A percentile compares a stretch with the other conserved stretches of the same genome.
Evolutionary conservation across 2,113 vertebrate genomes (phyloP).

Genomic region (Pimephales promelas): DNA sequence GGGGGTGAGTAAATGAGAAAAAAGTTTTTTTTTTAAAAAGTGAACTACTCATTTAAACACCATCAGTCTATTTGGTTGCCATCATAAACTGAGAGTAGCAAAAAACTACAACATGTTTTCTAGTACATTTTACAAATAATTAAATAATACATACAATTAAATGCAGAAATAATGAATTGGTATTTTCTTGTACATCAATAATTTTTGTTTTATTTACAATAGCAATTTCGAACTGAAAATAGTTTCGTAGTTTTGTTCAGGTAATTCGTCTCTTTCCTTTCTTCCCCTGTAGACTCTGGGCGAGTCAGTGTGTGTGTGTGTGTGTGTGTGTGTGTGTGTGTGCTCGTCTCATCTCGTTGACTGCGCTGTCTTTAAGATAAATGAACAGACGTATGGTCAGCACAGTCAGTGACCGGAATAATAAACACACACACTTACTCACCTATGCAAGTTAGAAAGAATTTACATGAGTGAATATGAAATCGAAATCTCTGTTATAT

Average conservation of each 20-base stretch:
- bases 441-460: background rate
- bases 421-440: background rate
- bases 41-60: no score
- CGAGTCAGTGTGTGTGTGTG: background rate
- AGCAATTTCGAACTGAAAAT: no score
- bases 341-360: slow-evolving; percentile 53
- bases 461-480: background rate
- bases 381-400: slow-evolving; percentile 30
- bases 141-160: no score
- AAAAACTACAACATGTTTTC: no score
- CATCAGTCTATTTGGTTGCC: no score
- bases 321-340: background rate
- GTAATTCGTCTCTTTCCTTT: background rate
- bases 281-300: slow-evolving; percentile 32
- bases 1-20: no score
- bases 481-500: background rate
- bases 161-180: no score
- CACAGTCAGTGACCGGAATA: background rate
- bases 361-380: slow-evolving; percentile 19
- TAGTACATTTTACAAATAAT: no score
- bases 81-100: no score
- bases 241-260: background rate
- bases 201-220: no score
- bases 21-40: no score
- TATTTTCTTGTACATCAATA: no score